Conservation (phyloP, 2,888 invertebrate genomes). For the Pantelozetes paolii region DNA sequence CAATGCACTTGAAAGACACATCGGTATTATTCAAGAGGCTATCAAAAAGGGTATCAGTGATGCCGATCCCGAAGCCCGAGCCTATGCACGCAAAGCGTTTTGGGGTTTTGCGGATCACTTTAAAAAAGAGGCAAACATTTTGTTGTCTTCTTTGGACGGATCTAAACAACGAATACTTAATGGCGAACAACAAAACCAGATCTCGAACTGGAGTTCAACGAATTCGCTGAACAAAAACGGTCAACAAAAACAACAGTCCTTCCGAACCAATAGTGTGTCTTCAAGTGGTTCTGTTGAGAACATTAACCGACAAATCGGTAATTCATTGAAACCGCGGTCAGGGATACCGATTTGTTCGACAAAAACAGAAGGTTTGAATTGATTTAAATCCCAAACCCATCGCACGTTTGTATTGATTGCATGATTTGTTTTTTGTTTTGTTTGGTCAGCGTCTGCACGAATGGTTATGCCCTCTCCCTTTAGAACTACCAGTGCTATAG, state of each 20-base stretch:
- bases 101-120: conserved; percentile 84
- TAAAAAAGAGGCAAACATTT: conserved; percentile 77
- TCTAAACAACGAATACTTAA: conserved; percentile 66
- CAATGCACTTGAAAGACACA: conserved; percentile 73
- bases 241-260: conserved; percentile 23
- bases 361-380: conserved; percentile 28
- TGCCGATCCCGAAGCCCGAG: conserved; percentile 85
- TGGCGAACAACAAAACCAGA: conserved; percentile 55
- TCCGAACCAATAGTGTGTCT: conserved; percentile 37
- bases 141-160: conserved; percentile 76
- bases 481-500: conserved; percentile 86
- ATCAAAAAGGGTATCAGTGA: conserved; percentile 76
- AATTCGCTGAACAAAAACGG: conserved; percentile 52
- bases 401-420: conserved; percentile 13
- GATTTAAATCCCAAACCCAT: background rate
- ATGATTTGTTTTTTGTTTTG: conserved; percentile 39
- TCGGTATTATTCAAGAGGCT: conserved; percentile 70
- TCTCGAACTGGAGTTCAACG: conserved; percentile 55
- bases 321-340: conserved; percentile 25
- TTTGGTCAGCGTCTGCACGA: conserved; percentile 25
- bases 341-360: conserved; percentile 38
- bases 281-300: conserved; percentile 50
- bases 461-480: conserved; percentile 49
- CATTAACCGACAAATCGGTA: conserved; percentile 45
- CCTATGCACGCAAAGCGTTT: conserved; percentile 76